A percentile compares a stretch with the other conserved stretches of the same genome.
Evolutionary conservation across 2,797 vertebrate genomes (phyloP).

Genomic region (Synaphobranchus kaupii): DNA sequence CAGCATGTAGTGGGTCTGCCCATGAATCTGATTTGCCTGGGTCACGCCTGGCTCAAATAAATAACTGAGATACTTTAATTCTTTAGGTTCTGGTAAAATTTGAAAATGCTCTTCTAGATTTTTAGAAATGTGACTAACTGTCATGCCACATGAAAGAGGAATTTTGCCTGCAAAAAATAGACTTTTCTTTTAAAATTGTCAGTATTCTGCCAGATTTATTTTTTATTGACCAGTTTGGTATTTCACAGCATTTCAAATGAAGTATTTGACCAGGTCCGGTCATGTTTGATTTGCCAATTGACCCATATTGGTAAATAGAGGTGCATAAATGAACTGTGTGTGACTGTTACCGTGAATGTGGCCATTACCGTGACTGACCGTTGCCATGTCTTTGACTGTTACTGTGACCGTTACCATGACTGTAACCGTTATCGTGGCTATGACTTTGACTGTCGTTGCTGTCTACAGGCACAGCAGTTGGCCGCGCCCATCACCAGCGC

Average conservation of each 20-base stretch:
- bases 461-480: slow-evolving; percentile 81
- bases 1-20: neutral
- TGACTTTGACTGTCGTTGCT: neutral
- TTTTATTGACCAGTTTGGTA: neutral
- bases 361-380: neutral
- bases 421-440: neutral
- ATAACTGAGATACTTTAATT: neutral
- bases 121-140: neutral
- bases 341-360: neutral
- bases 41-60: neutral
- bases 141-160: neutral
- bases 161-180: no score
- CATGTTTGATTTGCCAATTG: neutral
- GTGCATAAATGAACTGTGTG: neutral
- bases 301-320: neutral
- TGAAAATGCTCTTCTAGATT: neutral
- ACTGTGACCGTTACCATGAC: neutral
- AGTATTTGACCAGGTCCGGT: neutral
- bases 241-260: neutral
- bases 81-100: neutral
- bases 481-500: slow-evolving; percentile 84
- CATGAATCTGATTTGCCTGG: neutral
- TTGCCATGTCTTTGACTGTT: neutral
- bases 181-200: no score
- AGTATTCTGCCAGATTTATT: neutral